These are phyloP conservation scores for Halichoeres trimaculatus DNA, from an alignment of 2,113 vertebrate genomes.

Conservation along the genomic window DNA sequence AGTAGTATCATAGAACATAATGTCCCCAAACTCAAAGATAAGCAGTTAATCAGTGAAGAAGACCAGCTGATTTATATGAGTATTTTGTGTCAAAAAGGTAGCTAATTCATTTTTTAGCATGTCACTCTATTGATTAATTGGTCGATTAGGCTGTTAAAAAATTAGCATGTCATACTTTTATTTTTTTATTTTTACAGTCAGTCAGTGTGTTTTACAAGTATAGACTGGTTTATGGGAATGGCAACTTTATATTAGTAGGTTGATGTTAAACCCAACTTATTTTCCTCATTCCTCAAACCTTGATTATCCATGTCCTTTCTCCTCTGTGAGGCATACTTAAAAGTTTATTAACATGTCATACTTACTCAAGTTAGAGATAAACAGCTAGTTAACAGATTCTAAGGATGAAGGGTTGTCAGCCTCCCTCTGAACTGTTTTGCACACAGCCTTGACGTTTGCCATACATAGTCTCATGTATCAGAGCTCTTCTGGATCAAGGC, in stretches of 20 bases:
- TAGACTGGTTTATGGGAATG: no score
- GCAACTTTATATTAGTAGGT: neutral
- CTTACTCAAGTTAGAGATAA: neutral
- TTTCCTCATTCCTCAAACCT: neutral
- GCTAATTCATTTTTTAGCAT: no score
- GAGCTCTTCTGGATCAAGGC: conserved; percentile 40
- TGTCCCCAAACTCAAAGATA: neutral
- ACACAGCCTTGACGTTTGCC: conserved; percentile 5
- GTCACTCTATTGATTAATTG: no score
- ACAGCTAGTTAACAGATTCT: neutral
- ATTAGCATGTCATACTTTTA: no score
- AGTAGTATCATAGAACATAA: neutral
- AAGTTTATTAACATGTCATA: neutral
- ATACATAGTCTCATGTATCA: conserved; percentile 10
- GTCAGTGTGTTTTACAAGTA: no score
- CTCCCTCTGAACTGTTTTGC: conserved; percentile 29
- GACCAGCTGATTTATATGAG: no score
- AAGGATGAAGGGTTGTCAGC: neutral
- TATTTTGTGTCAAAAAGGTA: no score
- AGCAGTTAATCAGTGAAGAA: neutral
- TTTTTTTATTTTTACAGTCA: no score
- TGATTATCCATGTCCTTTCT: neutral
- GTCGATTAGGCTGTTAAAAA: no score
- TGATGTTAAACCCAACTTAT: neutral
- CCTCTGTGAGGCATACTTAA: neutral